phyloP scores from a whole-genome alignment of 2,888 invertebrate species.

The Anaspis maculata region DNA sequence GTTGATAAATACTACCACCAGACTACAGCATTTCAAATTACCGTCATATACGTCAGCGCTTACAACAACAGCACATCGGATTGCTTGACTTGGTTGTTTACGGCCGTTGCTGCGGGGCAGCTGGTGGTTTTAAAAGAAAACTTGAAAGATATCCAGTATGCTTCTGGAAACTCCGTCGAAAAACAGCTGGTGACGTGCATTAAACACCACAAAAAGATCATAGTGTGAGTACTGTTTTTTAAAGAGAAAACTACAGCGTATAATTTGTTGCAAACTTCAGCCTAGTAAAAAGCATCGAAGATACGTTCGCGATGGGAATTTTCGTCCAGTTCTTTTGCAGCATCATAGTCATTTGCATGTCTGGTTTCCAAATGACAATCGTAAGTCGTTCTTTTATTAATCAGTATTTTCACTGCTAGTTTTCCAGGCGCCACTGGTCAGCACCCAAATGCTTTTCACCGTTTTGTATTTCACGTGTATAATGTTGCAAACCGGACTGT shows the following conservation, averaged over 20 bases:
- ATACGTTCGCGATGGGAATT: no score
- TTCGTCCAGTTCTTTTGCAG: no score
- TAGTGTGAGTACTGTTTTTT: no score
- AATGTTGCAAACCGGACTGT: conserved; percentile 11
- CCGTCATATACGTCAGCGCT: conserved; percentile 9
- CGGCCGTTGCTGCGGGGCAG: conserved; percentile 4
- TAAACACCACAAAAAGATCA: conserved; percentile 5
- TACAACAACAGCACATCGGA: conserved; percentile 9
- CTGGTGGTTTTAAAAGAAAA: conserved; percentile 8
- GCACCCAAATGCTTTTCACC: background rate
- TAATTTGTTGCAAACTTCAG: no score
- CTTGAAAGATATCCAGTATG: conserved; percentile 7
- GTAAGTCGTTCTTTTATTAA: no score
- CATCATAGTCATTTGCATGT: no score
- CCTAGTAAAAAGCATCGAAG: no score
- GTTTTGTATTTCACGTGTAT: conserved; percentile 5
- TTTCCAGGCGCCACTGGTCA: background rate
- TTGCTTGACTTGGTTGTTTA: conserved; percentile 7
- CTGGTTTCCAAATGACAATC: no score
- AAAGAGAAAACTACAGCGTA: no score
- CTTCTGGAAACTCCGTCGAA: no score
- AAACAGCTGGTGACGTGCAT: conserved; percentile 2
- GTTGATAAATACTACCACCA: conserved; percentile 4
- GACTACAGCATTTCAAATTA: conserved; percentile 4
- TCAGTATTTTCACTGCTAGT: no score